Evolutionary conservation across 2,113 vertebrate genomes (phyloP).

Genomic region (Ciconia stormi): DNA sequence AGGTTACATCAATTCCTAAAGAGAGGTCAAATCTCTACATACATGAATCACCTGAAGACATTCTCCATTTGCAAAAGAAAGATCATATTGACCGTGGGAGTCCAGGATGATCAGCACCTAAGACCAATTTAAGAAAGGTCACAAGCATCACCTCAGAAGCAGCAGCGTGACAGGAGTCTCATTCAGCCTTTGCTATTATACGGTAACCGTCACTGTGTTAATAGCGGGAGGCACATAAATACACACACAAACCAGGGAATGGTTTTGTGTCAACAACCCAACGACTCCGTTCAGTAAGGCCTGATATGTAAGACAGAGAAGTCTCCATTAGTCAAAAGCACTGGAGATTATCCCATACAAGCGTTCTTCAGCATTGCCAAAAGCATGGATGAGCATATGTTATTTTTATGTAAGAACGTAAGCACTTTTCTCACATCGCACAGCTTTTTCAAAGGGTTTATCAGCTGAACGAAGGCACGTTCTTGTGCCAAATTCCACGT

Average conservation of each 20-base stretch:
- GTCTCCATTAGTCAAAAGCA: not conserved
- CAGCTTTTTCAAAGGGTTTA: not conserved
- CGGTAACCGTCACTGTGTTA: rapidly evolving
- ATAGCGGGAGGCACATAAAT: not conserved
- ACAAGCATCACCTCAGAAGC: not conserved
- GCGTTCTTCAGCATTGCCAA: not conserved
- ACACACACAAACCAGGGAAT: not conserved
- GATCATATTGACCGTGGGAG: not conserved
- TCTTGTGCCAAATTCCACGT: not conserved
- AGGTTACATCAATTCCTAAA: not conserved
- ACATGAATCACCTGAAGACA: not conserved
- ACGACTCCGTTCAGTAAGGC: rapidly evolving
- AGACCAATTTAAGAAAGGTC: not conserved
- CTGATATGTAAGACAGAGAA: not conserved
- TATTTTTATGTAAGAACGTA: rapidly evolving
- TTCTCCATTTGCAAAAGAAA: not conserved
- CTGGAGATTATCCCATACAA: rapidly evolving
- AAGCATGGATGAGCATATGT: rapidly evolving
- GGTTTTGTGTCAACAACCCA: not conserved
- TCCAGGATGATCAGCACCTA: rapidly evolving
- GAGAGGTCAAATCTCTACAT: not conserved
- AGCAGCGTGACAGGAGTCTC: not conserved
- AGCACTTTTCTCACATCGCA: not conserved
- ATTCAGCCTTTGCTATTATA: rapidly evolving
- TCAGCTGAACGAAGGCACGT: rapidly evolving